These are phyloP conservation scores for Caenorhabditis zanzibari DNA, from an alignment of 2,888 invertebrate species.

Conservation along the genomic window DNA sequence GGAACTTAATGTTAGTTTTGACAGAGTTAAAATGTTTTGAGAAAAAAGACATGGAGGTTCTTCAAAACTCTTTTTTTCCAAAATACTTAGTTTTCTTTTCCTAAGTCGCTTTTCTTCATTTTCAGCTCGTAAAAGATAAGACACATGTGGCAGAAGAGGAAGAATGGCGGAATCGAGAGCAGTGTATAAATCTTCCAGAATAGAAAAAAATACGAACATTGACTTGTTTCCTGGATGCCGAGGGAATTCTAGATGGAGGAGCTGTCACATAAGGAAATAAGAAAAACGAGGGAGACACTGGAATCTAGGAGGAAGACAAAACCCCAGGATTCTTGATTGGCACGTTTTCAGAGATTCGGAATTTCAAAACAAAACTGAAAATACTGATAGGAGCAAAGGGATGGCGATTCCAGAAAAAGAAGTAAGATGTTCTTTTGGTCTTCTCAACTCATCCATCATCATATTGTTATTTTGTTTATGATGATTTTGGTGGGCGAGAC, in stretches of 20 bases:
- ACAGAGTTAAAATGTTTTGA: conserved; percentile 32
- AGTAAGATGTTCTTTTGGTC: conserved; percentile 20
- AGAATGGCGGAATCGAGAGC: conserved; percentile 10
- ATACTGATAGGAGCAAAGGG: neutral
- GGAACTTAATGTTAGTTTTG: conserved; percentile 44
- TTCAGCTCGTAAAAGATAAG: conserved; percentile 34
- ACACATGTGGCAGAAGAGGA: conserved; percentile 34
- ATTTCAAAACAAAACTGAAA: neutral
- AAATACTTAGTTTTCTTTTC: conserved; percentile 23
- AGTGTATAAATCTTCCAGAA: conserved; percentile 57
- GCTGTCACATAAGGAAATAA: conserved; percentile 57
- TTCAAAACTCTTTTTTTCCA: neutral
- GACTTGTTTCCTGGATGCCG: conserved; percentile 43
- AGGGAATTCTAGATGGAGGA: conserved; percentile 38
- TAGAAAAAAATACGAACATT: conserved; percentile 30
- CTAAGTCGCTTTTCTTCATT: conserved; percentile 7
- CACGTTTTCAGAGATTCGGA: conserved; percentile 4
- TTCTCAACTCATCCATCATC: conserved; percentile 34
- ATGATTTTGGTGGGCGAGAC: conserved; percentile 19
- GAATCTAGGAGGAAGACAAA: conserved; percentile 7
- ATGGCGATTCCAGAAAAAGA: neutral
- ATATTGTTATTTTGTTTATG: conserved; percentile 56
- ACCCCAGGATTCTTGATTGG: conserved; percentile 1
- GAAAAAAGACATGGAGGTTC: conserved; percentile 30
- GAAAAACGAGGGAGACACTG: neutral